Evolutionary conservation across 2,888 invertebrate species (phyloP).

Genomic region (Autographa pulchrina): DNA sequence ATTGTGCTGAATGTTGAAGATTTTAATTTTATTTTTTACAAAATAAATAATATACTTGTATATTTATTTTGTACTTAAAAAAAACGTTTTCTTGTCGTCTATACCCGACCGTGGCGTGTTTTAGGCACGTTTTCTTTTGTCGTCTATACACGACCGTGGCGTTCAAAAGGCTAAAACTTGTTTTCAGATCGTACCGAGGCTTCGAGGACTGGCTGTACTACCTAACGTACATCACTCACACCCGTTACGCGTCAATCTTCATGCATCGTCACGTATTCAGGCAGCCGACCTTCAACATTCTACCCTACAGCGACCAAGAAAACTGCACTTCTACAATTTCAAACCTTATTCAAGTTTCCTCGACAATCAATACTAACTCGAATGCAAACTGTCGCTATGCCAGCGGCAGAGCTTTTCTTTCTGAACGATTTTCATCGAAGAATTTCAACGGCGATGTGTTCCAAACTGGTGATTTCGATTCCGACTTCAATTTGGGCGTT

Average conservation of each 20-base stretch:
- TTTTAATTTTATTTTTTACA: no score
- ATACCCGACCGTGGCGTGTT: no score
- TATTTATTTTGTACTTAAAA: no score
- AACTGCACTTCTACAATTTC: slow-evolving; percentile 88
- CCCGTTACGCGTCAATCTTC: slow-evolving; percentile 94
- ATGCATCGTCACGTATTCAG: slow-evolving; percentile 93
- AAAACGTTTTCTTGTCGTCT: no score
- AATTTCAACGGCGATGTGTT: slow-evolving; percentile 88
- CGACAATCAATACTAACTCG: slow-evolving; percentile 84
- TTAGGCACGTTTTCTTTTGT: no score
- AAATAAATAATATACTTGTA: no score
- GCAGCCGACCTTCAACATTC: slow-evolving; percentile 86
- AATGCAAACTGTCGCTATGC: slow-evolving; percentile 91
- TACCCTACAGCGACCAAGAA: slow-evolving; percentile 86
- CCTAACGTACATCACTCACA: slow-evolving; percentile 93
- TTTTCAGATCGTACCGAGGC: slow-evolving; percentile 92
- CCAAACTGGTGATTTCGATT: slow-evolving; percentile 90
- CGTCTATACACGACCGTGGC: no score
- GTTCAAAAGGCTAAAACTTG: not conserved
- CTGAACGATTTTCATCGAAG: slow-evolving; percentile 91
- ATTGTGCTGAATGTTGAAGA: no score
- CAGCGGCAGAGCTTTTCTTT: slow-evolving; percentile 92
- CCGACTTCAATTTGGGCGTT: slow-evolving; percentile 94
- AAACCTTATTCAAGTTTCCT: slow-evolving; percentile 88
- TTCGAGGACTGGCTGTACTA: slow-evolving; percentile 95